Evolutionary conservation across 2,888 invertebrate genomes (phyloP).

Genomic region (Blastobasis lacticolella): DNA sequence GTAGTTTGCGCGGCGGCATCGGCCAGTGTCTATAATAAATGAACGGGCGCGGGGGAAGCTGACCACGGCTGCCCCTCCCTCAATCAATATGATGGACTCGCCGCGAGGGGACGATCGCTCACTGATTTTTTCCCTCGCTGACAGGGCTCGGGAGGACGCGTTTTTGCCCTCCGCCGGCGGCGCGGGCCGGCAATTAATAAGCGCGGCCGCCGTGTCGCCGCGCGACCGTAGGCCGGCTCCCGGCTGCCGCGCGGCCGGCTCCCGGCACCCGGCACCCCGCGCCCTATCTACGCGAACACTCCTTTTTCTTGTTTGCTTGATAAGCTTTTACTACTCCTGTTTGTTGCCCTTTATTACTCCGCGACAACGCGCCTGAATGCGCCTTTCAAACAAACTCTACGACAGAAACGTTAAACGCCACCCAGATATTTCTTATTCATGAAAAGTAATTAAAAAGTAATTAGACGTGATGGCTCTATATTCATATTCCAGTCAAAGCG

Average conservation of each 20-base stretch:
- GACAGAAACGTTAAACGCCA: constrained; percentile 2
- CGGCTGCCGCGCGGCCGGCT: constrained; percentile 9
- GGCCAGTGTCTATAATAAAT: constrained; percentile 73
- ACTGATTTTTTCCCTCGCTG: constrained; percentile 75
- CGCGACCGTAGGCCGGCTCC: constrained; percentile 2
- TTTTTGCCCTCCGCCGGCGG: constrained; percentile 60
- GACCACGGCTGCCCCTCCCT: constrained; percentile 74
- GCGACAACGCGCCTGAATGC: neutral
- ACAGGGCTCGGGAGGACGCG: constrained; percentile 69
- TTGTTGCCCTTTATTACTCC: constrained; percentile 3
- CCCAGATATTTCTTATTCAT: constrained; percentile 9
- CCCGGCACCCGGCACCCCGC: constrained; percentile 9
- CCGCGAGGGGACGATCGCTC: constrained; percentile 75
- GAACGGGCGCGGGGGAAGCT: constrained; percentile 71
- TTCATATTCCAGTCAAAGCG: constrained; percentile 60
- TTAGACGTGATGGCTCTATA: constrained; percentile 63
- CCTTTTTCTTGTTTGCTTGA: constrained; percentile 49
- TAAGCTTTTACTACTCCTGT: constrained; percentile 32
- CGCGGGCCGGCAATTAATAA: constrained; percentile 67
- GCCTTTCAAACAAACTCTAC: neutral
- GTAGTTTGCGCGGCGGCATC: constrained; percentile 47
- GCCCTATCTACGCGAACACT: constrained; percentile 29
- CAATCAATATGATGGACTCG: constrained; percentile 76
- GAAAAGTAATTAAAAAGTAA: constrained; percentile 71
- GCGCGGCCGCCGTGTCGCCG: constrained; percentile 35